Evolutionary conservation across 2,797 vertebrate species (phyloP).

Genomic region (Pygocentrus nattereri): DNA sequence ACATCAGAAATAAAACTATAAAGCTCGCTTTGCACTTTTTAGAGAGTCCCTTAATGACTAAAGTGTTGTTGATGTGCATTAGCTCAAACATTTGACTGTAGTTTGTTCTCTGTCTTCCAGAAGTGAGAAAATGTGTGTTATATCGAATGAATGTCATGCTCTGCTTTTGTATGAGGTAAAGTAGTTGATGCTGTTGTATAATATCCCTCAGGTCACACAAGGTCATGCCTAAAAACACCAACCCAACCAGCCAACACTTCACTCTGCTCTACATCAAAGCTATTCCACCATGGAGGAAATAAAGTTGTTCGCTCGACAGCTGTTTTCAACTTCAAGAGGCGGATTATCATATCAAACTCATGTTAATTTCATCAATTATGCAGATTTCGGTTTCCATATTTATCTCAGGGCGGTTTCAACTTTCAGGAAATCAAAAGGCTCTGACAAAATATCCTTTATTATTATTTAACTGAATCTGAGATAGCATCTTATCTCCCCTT

Average conservation of each 20-base stretch:
- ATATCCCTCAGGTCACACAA: background rate
- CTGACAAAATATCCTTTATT: constrained; percentile 69
- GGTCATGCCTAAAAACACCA: background rate
- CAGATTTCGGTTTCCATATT: constrained; percentile 58
- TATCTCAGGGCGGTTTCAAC: constrained; percentile 73
- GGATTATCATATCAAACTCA: constrained; percentile 73
- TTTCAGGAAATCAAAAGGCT: constrained; percentile 77
- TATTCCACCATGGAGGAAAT: constrained; percentile 55
- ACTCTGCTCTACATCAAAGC: constrained; percentile 51
- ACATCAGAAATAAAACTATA: no score
- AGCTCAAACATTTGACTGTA: no score
- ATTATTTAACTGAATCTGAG: constrained; percentile 68
- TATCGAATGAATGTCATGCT: no score
- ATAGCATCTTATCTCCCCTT: constrained; percentile 75
- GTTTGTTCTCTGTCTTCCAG: no score
- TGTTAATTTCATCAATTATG: constrained; percentile 75
- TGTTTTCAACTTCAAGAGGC: constrained; percentile 64
- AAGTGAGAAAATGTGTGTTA: no score
- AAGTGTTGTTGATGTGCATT: no score
- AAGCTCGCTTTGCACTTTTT: no score
- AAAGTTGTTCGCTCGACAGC: constrained; percentile 65
- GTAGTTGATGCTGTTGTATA: background rate
- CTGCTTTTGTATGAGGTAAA: no score
- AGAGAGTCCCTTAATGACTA: no score
- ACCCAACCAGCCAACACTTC: background rate